phyloP scores from a whole-genome alignment of 2,113 vertebrate genomes.

The Emydocephalus ijimae region DNA sequence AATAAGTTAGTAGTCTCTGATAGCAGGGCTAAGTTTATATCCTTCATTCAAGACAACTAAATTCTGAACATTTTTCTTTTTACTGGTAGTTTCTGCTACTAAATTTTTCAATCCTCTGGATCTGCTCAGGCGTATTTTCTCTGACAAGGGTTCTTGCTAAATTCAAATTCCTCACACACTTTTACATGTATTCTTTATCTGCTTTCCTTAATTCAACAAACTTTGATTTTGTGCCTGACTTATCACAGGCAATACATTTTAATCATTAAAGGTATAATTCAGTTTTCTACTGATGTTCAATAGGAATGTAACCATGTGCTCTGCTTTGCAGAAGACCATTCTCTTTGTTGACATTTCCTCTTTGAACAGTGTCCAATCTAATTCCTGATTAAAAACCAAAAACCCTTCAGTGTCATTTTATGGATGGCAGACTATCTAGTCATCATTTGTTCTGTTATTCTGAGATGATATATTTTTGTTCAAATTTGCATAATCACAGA shows the following conservation, averaged over 20 bases:
- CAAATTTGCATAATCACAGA: neutral
- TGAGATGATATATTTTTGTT: neutral
- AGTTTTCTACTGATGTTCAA: neutral
- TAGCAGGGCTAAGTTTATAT: neutral
- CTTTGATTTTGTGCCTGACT: neutral
- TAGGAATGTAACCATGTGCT: neutral
- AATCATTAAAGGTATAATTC: neutral
- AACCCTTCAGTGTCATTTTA: neutral
- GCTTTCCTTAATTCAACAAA: neutral
- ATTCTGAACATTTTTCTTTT: neutral
- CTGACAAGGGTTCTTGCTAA: neutral
- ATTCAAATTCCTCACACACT: neutral
- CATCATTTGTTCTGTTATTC: neutral
- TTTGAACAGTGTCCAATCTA: neutral
- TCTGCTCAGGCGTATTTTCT: neutral
- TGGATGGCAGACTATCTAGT: neutral
- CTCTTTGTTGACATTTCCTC: neutral
- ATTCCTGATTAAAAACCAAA: neutral
- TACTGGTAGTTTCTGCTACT: neutral
- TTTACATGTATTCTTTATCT: neutral
- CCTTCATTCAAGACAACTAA: neutral
- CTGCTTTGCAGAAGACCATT: neutral
- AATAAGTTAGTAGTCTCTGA: neutral
- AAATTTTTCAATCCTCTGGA: neutral
- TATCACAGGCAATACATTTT: neutral